Evolutionary conservation across 1,140 invertebrate species (phyloP).

Genomic region (Bombus fervidus): DNA sequence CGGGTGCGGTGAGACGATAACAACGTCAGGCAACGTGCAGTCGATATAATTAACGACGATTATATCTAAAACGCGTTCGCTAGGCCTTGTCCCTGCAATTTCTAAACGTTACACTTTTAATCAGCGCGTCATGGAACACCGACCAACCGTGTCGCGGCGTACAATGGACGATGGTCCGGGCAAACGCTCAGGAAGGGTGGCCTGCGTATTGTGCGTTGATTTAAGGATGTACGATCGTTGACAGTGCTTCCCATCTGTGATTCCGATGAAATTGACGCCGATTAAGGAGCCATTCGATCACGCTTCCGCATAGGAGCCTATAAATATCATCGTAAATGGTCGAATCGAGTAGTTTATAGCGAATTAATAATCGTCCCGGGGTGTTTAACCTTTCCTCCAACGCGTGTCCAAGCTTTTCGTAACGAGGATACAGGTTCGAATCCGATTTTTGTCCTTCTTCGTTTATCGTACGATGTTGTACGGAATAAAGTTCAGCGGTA

Average conservation of each 20-base stretch:
- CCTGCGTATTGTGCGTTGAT: conserved; percentile 62
- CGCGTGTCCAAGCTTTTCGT: not conserved
- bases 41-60: conserved; percentile 62
- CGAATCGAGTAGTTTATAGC: not conserved
- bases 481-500: too few relatives aligned
- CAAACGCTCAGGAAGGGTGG: conserved; percentile 39
- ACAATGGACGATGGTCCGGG: conserved; percentile 62
- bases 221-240: conserved; percentile 61
- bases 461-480: rapidly evolving
- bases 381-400: not conserved
- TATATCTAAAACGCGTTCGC: conserved; percentile 47
- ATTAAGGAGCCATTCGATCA: conserved; percentile 52
- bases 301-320: not conserved
- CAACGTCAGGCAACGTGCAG: not conserved
- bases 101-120: conserved; percentile 71
- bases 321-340: conserved; percentile 12
- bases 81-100: conserved; percentile 43
- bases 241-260: conserved; percentile 62
- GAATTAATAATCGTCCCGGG: conserved; percentile 35
- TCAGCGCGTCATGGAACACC: conserved; percentile 65
- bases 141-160: conserved; percentile 53
- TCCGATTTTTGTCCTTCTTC: too few relatives aligned
- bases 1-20: not conserved
- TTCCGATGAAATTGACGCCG: conserved; percentile 56
- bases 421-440: too few relatives aligned